phyloP scores from a whole-genome alignment of 2,113 vertebrate species.

The Miniopterus natalensis region DNA sequence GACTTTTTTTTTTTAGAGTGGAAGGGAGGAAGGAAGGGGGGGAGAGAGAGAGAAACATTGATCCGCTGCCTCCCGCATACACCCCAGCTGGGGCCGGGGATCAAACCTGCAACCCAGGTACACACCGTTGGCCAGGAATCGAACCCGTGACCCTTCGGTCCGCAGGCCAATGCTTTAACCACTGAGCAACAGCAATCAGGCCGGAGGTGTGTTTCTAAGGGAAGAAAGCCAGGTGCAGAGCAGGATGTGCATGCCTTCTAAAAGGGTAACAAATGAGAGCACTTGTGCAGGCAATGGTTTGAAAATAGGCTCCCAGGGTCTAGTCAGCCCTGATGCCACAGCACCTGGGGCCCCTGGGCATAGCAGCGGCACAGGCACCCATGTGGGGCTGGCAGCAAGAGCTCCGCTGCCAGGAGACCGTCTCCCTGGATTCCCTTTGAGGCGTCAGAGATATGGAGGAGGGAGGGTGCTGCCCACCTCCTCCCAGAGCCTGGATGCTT shows the following conservation, averaged over 20 bases:
- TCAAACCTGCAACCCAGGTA: too few relatives aligned
- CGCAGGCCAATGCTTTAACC: too few relatives aligned
- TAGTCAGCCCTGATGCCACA: neutral
- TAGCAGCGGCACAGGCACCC: neutral
- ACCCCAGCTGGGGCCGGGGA: too few relatives aligned
- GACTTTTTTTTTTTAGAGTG: too few relatives aligned
- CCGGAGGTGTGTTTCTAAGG: neutral
- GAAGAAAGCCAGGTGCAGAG: neutral
- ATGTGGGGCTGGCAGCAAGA: neutral
- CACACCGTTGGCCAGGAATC: too few relatives aligned
- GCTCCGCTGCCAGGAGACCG: slow-evolving; percentile 69
- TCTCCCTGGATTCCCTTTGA: slow-evolving; percentile 76
- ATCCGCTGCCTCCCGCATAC: too few relatives aligned
- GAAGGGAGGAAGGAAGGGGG: too few relatives aligned
- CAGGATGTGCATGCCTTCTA: neutral
- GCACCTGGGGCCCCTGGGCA: rapidly evolving
- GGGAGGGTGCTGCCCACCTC: neutral
- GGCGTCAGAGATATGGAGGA: neutral
- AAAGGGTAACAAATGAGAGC: neutral
- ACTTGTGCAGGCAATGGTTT: rapidly evolving
- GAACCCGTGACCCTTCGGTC: too few relatives aligned
- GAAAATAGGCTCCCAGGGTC: neutral
- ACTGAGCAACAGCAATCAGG: too few relatives aligned
- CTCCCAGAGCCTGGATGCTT: neutral
- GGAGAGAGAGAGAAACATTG: too few relatives aligned